Evolutionary conservation across 2,888 invertebrate genomes (phyloP), one percentile per base, ranked within the genome.

Genomic region (Ornithoptera alexandrae): DNA sequence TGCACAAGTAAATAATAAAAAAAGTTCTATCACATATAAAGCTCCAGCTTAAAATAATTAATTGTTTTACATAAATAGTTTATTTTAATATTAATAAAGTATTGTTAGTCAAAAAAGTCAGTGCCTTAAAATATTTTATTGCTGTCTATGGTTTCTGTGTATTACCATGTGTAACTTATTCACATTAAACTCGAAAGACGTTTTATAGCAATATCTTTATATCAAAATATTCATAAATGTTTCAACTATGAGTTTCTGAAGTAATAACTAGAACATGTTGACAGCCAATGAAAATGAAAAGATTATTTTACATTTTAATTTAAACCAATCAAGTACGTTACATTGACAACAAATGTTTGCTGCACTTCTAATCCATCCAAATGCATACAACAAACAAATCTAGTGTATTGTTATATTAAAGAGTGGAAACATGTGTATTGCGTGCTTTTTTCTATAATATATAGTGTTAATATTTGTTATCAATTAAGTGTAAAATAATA

Each of bases 371-470:
- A 65, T 70, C 64, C 67, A 70, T 64, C 22, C 36, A 70, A 70
- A 70, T 70, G 70, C 70, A 70, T 70, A 64, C 67, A 70, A 70
- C 67, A 70, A 70, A 70, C 64, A 67, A 67, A 67, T 70, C 58
- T 60, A 67, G 53, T 63, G 53, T 42, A 36, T 69, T 46, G 57
- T 62, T 50, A 46, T 30, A 24, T 46, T 61, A 65, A 69, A 60
- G 61, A 65, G 24, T 56, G 60, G 61, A 42, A 60, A 56, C 53
- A 60, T 70, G 67, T 66, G 20, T 15, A 24, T 12, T 59, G 64
- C 50, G 56, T 69, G 60, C 30, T 65, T 42, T 39, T 69, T 61
- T 60, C 24, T 59, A 50, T 36, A 57, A 50, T 20, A 5, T 2
- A 6, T 57, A 20, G 20, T 57, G 1, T 7, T 57, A 20, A 20